Evolutionary conservation across 1,140 invertebrate species (phyloP).

Genomic region (Bactericera cockerelli): DNA sequence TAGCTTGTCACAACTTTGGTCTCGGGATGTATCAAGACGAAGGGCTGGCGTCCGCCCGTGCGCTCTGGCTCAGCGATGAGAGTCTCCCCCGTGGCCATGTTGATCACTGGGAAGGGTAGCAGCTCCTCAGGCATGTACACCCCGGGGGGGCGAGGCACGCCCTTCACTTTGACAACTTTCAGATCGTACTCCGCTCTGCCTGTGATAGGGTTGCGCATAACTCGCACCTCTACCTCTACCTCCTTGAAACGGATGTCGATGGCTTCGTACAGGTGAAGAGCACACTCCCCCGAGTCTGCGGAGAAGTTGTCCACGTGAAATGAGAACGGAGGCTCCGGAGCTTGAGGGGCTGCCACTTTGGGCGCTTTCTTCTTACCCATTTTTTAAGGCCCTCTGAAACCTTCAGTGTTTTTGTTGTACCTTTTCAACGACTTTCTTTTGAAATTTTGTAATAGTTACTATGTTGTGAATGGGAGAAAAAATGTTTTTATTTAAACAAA

Average conservation of each 20-base stretch:
- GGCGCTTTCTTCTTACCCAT: not conserved
- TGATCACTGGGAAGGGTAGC: not conserved
- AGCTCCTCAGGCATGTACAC: not conserved
- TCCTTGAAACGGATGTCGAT: not conserved
- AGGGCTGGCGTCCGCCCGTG: not conserved
- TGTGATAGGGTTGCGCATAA: not conserved
- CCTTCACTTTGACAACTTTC: not conserved
- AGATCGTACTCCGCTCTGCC: not conserved
- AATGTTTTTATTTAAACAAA: no score
- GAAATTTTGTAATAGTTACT: no score
- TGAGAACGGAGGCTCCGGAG: not conserved
- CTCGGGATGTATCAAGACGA: not conserved
- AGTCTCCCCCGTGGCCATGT: not conserved
- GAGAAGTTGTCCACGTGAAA: not conserved
- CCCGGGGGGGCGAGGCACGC: not conserved
- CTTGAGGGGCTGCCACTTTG: not conserved
- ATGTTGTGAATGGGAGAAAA: no score
- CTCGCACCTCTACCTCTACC: not conserved
- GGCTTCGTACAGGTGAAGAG: not conserved
- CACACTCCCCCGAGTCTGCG: not conserved
- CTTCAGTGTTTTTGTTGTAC: no score
- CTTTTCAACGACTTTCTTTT: no score
- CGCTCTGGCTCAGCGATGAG: not conserved
- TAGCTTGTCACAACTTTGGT: not conserved
- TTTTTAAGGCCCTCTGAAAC: no score